A percentile compares a stretch with the other conserved stretches of the same genome.
These are phyloP conservation scores for Notarius quadriscutis DNA, from an alignment of 2,113 vertebrate genomes.

Conservation along the genomic window DNA sequence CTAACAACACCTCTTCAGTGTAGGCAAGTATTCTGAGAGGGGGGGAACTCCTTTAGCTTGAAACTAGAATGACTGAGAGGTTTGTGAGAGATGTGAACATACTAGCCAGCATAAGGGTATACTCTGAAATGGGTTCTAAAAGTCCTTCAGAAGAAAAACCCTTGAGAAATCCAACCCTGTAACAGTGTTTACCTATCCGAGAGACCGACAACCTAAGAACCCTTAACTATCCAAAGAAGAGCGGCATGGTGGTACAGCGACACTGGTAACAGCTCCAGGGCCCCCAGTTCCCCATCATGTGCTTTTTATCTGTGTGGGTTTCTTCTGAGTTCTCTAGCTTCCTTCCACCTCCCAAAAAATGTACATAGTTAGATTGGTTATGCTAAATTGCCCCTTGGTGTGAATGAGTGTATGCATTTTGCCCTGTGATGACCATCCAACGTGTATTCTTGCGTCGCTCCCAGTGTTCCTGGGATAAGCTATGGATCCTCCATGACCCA, in stretches of 20 bases:
- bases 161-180: not conserved
- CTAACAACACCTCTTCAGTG: not conserved
- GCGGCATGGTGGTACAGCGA: not conserved
- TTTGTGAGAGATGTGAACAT: not conserved
- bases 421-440: not conserved
- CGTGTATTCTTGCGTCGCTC: not conserved
- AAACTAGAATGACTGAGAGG: not conserved
- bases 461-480: not conserved
- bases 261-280: not conserved
- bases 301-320: not conserved
- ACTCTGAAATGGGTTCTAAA: not conserved
- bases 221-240: not conserved
- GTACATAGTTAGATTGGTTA: not conserved
- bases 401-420: not conserved
- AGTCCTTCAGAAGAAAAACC: not conserved
- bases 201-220: not conserved
- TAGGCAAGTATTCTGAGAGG: not conserved
- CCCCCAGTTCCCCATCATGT: not conserved
- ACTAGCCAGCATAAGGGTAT: not conserved
- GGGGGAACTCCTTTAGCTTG: not conserved
- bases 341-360: not conserved
- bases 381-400: not conserved
- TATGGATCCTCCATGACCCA: not conserved
- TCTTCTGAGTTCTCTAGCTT: not conserved
- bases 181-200: not conserved